phyloP scores from a whole-genome alignment of 1,140 invertebrate species.

The Limonius californicus region DNA sequence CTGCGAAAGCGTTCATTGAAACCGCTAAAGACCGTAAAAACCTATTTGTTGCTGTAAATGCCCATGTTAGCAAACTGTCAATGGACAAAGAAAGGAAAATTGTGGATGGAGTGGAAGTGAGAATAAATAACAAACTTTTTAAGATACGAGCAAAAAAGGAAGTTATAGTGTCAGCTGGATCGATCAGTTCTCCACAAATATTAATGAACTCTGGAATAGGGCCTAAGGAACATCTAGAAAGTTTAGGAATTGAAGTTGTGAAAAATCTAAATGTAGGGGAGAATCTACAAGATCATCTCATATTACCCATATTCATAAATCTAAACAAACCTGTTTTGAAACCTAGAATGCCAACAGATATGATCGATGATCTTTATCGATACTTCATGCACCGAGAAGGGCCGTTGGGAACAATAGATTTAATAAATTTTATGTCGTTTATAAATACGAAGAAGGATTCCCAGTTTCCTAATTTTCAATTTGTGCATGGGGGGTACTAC shows the following conservation, averaged over 20 bases:
- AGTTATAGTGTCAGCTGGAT: too few relatives aligned
- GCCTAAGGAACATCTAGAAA: constrained; percentile 57
- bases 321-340: constrained; percentile 16
- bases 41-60: constrained; percentile 52
- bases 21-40: constrained; percentile 56
- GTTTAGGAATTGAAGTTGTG: too few relatives aligned
- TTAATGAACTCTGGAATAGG: too few relatives aligned
- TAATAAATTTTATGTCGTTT: not conserved
- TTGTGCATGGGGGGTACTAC: not conserved
- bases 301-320: constrained; percentile 14
- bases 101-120: constrained; percentile 29
- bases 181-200: constrained; percentile 51
- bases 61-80: constrained; percentile 49
- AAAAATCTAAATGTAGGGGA: constrained; percentile 46
- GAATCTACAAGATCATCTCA: constrained; percentile 54
- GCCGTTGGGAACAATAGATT: not conserved
- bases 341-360: not conserved
- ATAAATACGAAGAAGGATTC: not conserved
- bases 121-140: constrained; percentile 41
- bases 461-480: not conserved
- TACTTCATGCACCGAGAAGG: not conserved
- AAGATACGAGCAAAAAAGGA: constrained; percentile 53
- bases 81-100: constrained; percentile 28
- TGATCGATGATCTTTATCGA: not conserved
- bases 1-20: constrained; percentile 73